Conservation (phyloP, 2,797 vertebrate genomes). For the Aplochiton taeniatus region DNA sequence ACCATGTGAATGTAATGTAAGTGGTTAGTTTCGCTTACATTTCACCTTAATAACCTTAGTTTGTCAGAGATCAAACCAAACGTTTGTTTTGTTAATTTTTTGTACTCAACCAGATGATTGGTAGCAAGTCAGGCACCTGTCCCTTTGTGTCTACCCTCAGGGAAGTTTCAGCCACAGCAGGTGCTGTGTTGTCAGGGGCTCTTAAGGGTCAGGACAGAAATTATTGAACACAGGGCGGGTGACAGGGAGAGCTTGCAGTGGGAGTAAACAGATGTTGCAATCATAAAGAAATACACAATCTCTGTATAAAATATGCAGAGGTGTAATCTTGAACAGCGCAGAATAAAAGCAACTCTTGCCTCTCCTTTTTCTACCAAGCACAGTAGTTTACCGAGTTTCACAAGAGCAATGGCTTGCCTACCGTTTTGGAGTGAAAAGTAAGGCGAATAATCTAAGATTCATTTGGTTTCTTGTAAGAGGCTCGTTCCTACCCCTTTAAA, state of each 20-base stretch:
- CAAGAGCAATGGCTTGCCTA: conserved; percentile 28
- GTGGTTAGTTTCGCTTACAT: neutral
- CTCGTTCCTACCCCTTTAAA: conserved; percentile 37
- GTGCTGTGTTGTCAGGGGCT: conserved; percentile 63
- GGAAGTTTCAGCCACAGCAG: conserved; percentile 70
- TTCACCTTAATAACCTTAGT: neutral
- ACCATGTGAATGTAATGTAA: too few species aligned
- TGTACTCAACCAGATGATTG: conserved; percentile 37
- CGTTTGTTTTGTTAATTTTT: conserved; percentile 20
- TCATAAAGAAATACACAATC: conserved; percentile 79
- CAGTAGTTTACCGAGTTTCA: neutral
- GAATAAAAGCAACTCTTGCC: conserved; percentile 18
- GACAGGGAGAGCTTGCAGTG: conserved; percentile 72
- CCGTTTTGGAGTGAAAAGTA: conserved; percentile 24
- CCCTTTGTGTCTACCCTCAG: conserved; percentile 53
- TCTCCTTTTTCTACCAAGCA: conserved; percentile 31
- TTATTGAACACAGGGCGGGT: conserved; percentile 79
- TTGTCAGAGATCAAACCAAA: conserved; percentile 7
- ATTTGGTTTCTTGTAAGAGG: conserved; percentile 37
- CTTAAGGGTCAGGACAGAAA: conserved; percentile 72
- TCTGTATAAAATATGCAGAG: conserved; percentile 79
- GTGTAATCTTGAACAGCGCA: conserved; percentile 47
- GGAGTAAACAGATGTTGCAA: conserved; percentile 82
- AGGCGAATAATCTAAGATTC: conserved; percentile 41
- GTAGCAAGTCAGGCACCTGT: conserved; percentile 48